Base-by-base conservation (phyloP, 2,797 vertebrate species). In the Onychomys leucogaster region DNA sequence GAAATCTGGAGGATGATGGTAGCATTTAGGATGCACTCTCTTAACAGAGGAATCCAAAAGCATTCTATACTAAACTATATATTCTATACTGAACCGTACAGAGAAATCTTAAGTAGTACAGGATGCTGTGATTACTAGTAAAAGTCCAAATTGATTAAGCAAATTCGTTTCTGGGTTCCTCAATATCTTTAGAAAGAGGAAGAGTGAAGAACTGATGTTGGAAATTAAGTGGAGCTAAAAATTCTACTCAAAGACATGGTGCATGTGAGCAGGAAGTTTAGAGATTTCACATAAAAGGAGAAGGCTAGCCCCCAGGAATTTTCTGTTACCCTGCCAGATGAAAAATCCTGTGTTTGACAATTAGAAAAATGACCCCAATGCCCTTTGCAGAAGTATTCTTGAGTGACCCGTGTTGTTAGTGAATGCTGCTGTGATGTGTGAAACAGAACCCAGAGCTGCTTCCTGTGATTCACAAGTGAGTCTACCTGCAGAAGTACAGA, bases 141-240 rank as follows among this genome's bases (percentile, higher is more conserved):
- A 77, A 55, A 34, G 59, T 78, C 7, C 49, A 49, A 90, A 75
- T 1, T 4, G 25, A 94, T 84, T 37, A 83, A 80, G 29, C 16
- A 87, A 94, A 87, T 34, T 57, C 11, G 37, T 37, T 19, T 75
- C 86, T 75, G 34, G 13, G 29, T 29, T 89, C 63, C 21, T 63
- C 8, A 2, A 34, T 29, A 32, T 52, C 55, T 89, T 69, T 63
- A 85, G 49, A 4, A 69, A 32, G 34, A 81, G 27, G 19, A 63
- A 1, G 76, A 17, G 3, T 19, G 14, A 37, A 21, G 4, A 83
- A 67, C 11, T 16, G 25, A 9, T 41, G 4, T 37, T n/a, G 57
- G 63, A 73, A 91, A 67, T 86, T 49, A 93, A 94, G 29, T 37
- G 6, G 13, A 32, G 12, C 43, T 95, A 71, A 78, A 94, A 93